Conservation (phyloP, 2,797 vertebrate species). For the Poeciliopsis paucimaculata region DNA sequence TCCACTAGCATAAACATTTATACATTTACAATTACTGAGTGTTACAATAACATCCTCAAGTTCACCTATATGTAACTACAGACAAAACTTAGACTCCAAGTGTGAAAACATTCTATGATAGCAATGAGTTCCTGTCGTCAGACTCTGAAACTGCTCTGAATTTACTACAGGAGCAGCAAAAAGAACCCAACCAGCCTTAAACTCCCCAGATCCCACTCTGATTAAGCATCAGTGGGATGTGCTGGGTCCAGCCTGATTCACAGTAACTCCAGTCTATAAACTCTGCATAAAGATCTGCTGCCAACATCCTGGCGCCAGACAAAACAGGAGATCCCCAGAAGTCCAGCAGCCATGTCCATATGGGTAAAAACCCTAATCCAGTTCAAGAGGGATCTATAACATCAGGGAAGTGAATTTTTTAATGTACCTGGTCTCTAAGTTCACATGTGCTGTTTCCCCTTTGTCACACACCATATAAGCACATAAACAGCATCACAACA, state of each 20-base stretch:
- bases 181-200: background rate
- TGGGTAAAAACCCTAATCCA: background rate
- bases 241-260: background rate
- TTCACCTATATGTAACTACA: background rate
- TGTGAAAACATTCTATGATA: background rate
- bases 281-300: background rate
- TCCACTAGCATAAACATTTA: background rate
- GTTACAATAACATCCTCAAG: background rate
- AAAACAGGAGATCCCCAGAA: background rate
- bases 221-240: background rate
- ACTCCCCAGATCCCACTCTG: background rate
- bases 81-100: background rate
- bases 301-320: conserved; percentile 4
- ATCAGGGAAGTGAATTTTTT: background rate
- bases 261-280: background rate
- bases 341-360: background rate
- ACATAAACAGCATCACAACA: conserved; percentile 18
- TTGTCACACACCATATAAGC: conserved; percentile 7
- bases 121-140: background rate
- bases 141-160: background rate
- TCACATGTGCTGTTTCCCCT: background rate
- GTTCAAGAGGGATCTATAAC: background rate
- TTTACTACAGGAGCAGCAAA: background rate
- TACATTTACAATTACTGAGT: background rate
- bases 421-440: background rate